phyloP scores from a whole-genome alignment of 2,113 vertebrate species.

The Thinocorus orbignyianus region DNA sequence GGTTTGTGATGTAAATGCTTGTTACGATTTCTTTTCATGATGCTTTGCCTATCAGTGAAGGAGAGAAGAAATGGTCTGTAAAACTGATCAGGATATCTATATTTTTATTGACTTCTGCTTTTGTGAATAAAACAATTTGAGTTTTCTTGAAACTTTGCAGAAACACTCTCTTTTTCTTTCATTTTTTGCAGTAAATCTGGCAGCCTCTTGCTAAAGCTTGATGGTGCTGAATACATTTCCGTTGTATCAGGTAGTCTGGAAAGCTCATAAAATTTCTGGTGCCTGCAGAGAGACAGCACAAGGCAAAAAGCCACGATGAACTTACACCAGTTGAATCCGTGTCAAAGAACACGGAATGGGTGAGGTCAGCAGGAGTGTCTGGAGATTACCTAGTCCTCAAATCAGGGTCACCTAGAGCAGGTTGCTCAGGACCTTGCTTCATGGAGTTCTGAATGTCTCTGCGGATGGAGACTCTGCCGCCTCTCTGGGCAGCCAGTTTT shows the following conservation, averaged over 20 bases:
- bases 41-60: conserved; percentile 53
- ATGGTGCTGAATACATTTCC: not conserved
- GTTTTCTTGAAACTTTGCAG: conserved; percentile 41
- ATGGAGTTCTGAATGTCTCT: not conserved
- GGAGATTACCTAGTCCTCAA: not conserved
- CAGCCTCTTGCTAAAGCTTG: not conserved
- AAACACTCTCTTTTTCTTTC: not conserved
- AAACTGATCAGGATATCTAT: conserved; percentile 61
- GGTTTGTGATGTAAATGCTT: conserved; percentile 55
- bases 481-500: not conserved
- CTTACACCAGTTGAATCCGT: not conserved
- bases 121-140: conserved; percentile 67
- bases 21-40: not conserved
- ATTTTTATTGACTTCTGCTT: conserved; percentile 69
- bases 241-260: not conserved
- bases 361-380: not conserved
- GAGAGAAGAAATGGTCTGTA: conserved; percentile 39
- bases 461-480: not conserved
- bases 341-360: not conserved
- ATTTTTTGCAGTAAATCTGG: not conserved
- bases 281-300: not conserved
- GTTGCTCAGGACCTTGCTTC: not conserved
- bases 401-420: not conserved
- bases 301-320: not conserved
- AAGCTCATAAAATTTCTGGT: not conserved